Conservation (phyloP, 2,888 invertebrate species). For the Graphium colonna region DNA sequence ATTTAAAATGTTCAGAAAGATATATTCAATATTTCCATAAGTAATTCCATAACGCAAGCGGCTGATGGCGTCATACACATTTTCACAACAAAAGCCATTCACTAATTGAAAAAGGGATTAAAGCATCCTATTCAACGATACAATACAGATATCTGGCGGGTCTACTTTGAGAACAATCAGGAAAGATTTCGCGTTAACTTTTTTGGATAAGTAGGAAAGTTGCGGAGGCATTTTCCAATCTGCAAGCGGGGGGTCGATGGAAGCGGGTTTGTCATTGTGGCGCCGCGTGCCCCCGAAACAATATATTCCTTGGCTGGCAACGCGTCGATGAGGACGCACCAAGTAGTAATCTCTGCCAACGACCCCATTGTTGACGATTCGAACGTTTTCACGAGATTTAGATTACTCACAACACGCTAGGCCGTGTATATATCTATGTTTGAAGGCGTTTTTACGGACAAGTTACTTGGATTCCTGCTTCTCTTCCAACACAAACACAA, state of each 20-base stretch:
- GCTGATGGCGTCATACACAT: too few relatives aligned
- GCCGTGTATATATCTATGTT: too few relatives aligned
- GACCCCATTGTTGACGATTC: not conserved
- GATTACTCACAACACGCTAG: not conserved
- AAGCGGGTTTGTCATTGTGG: slow-evolving; percentile 54
- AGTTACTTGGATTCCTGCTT: too few relatives aligned
- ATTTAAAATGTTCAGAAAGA: too few relatives aligned
- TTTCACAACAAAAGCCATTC: not conserved
- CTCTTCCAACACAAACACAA: too few relatives aligned
- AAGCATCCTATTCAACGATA: slow-evolving; percentile 2
- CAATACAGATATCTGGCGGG: slow-evolving; percentile 58
- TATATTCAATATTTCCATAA: too few relatives aligned
- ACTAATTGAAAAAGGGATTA: slow-evolving; percentile 6
- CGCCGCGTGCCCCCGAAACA: slow-evolving; percentile 46
- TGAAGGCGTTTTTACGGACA: too few relatives aligned
- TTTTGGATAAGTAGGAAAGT: slow-evolving; percentile 69
- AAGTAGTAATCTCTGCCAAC: slow-evolving; percentile 10
- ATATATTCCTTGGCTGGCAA: slow-evolving; percentile 37
- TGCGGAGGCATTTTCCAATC: slow-evolving; percentile 68
- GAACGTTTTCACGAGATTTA: not conserved
- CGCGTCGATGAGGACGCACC: not conserved
- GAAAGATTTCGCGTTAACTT: slow-evolving; percentile 63
- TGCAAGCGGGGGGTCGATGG: slow-evolving; percentile 42
- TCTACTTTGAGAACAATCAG: slow-evolving; percentile 43
- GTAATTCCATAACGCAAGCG: too few relatives aligned